Evolutionary conservation across 1,140 invertebrate species (phyloP).

Genomic region (Drosophila ficusphila): DNA sequence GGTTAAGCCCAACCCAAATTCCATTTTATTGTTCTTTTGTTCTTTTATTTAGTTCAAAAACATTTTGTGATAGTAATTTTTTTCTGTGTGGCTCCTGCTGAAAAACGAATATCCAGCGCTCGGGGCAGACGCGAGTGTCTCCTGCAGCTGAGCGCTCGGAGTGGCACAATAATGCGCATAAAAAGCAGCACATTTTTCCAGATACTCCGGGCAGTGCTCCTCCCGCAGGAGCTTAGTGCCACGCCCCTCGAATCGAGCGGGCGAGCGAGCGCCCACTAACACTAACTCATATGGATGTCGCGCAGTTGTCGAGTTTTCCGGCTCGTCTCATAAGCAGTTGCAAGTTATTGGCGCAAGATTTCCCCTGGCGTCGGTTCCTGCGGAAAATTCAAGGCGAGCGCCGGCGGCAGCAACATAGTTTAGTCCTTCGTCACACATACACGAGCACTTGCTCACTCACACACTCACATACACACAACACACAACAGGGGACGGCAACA

Average conservation of each 20-base stretch:
- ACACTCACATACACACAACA: slow-evolving; percentile 1
- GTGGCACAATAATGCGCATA: slow-evolving; percentile 56
- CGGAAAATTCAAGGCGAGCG: slow-evolving; percentile 57
- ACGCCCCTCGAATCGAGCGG: slow-evolving; percentile 23
- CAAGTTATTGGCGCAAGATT: slow-evolving; percentile 77
- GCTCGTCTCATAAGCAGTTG: slow-evolving; percentile 74
- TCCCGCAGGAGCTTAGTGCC: slow-evolving; percentile 14
- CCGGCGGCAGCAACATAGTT: slow-evolving; percentile 59
- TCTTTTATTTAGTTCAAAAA: neutral
- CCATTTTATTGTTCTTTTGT: too few relatives aligned
- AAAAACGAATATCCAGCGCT: slow-evolving; percentile 9
- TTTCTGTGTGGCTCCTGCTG: neutral
- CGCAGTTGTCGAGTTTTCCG: slow-evolving; percentile 6
- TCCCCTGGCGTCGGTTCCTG: slow-evolving; percentile 55
- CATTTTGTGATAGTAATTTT: neutral
- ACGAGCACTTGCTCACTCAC: slow-evolving; percentile 5
- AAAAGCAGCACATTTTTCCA: slow-evolving; percentile 42
- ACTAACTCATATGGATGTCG: slow-evolving; percentile 35
- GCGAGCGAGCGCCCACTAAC: neutral
- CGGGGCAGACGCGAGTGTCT: slow-evolving; percentile 1
- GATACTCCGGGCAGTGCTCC: slow-evolving; percentile 23
- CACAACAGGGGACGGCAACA: slow-evolving; percentile 16
- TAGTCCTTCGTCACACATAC: slow-evolving; percentile 38
- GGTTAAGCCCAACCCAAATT: too few relatives aligned
- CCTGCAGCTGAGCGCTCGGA: slow-evolving; percentile 19